Percentiles rank a stretch among this genome's conserved stretches.
These are phyloP conservation scores for Lepidonotus clava DNA, from an alignment of 2,888 invertebrate genomes.

Conservation along the genomic window DNA sequence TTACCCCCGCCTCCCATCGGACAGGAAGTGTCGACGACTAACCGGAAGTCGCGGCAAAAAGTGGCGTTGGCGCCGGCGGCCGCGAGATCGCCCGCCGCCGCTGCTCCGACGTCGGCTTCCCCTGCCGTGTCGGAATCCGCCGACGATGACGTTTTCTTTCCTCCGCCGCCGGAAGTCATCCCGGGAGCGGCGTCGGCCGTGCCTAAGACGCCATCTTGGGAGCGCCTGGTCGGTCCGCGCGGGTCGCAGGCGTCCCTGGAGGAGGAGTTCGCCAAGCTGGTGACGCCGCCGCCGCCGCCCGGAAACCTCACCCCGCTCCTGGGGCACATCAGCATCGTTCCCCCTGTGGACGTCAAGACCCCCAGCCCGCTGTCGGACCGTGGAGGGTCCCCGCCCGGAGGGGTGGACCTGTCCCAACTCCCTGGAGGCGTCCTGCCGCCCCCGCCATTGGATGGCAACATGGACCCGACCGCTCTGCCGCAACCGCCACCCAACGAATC, in stretches of 20 bases:
- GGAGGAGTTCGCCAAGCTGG: conserved; percentile 71
- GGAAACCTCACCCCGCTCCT: conserved; percentile 62
- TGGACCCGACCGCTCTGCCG: not conserved
- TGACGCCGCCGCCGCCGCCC: conserved; percentile 75
- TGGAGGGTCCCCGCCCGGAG: not conserved
- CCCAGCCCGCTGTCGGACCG: conserved; percentile 48
- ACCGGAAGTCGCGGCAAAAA: not conserved
- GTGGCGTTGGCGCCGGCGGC: not conserved
- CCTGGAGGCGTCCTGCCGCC: too few species aligned
- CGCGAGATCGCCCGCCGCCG: not conserved
- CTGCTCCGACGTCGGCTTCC: not conserved
- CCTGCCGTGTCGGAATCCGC: not conserved
- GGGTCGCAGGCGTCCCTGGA: conserved; percentile 60
- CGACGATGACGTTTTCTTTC: conserved; percentile 47
- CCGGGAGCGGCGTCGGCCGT: not conserved
- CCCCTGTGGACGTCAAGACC: conserved; percentile 65
- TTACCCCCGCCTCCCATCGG: not conserved
- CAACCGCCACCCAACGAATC: not conserved
- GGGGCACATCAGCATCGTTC: conserved; percentile 70
- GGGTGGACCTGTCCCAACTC: not conserved
- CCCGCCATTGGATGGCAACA: not conserved
- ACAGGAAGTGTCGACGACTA: not conserved
- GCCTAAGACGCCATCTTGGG: conserved; percentile 25
- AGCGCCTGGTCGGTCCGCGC: not conserved
- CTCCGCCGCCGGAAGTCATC: not conserved